Base-by-base conservation (phyloP, 2,888 invertebrate genomes). In the Saturnia japonica region DNA sequence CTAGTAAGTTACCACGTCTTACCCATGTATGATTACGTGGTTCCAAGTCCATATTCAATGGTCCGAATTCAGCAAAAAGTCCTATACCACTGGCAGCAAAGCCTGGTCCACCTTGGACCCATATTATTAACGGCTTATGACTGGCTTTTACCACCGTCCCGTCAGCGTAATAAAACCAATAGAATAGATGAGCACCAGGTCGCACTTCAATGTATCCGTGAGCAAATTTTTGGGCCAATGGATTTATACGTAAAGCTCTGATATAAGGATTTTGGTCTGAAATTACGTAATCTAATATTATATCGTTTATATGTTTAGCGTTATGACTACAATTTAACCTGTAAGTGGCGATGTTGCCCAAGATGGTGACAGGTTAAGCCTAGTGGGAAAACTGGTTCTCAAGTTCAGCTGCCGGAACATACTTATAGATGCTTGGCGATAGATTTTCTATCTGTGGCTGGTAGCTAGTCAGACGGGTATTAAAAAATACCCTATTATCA, bases 81-180 rank as follows among this genome's bases (percentile, higher is more conserved):
- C 97, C 98, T 84, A 96, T 96, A 0, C 97, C 97, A n/a, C 96
- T 96, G 1, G 97, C 96, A 0, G 97, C 97, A n/a, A 95, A 95
- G 0, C 95, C 98, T 0, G 98, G 98, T 0, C 98, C 98, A 40
- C 98, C 98, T 95, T 98, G 97, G 28, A 98, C 94, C 98, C 98
- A 98, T 81, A 98, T 96, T 64, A 97, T 93, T 11, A 98, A 87
- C 0, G 98, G 98, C 71, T 93, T 92, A 42, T 93, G 92, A 16
- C 95, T 45, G 89, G 95, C 85, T 7, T 93, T 94, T 4, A 83
- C 74, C 0, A 94, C 94, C 68, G 94, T 94, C 0, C 96, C 95
- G 25, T 96, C 96, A 25, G 96, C 97, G 80, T 96, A 96, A 84
- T 97, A 97, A n/a, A 98, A 91, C 97, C 98, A 98, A 94, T 97